Conservation (phyloP, 2,888 invertebrate species). For the Mythimna impura region DNA sequence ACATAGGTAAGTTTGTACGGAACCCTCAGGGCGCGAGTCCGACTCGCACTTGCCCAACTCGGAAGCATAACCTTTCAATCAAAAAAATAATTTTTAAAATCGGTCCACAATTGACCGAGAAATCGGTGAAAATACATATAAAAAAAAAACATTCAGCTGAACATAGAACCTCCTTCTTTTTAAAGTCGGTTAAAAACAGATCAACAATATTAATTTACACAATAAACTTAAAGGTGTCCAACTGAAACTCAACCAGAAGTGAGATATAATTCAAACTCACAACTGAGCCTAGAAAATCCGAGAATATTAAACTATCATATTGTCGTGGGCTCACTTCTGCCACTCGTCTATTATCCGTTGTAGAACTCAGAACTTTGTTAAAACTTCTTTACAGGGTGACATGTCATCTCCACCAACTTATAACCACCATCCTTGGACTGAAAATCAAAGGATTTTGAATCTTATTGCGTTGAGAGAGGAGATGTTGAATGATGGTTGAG, state of each 20-base stretch:
- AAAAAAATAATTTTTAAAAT: too few relatives aligned
- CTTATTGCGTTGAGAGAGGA: slow-evolving; percentile 12
- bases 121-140: too few relatives aligned
- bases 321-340: slow-evolving; percentile 41
- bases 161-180: too few relatives aligned
- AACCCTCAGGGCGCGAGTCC: too few relatives aligned
- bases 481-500: not conserved
- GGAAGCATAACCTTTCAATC: too few relatives aligned
- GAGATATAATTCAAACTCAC: slow-evolving; percentile 19
- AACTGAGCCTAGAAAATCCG: slow-evolving; percentile 47
- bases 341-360: slow-evolving; percentile 56
- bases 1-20: too few relatives aligned
- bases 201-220: slow-evolving; percentile 30
- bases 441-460: slow-evolving; percentile 11
- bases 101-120: too few relatives aligned
- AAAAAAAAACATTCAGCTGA: too few relatives aligned
- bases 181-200: not conserved
- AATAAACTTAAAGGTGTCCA: slow-evolving; percentile 6
- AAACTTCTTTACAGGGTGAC: slow-evolving; percentile 58
- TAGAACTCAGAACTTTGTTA: slow-evolving; percentile 58
- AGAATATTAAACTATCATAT: slow-evolving; percentile 60
- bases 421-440: not conserved
- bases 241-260: slow-evolving; percentile 7
- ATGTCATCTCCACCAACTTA: slow-evolving; percentile 44
- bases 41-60: too few relatives aligned